A percentile compares a stretch with the other conserved stretches of the same genome.
These are phyloP conservation scores for Procambarus virginalis DNA, from an alignment of 1,140 invertebrate genomes.

Conservation along the genomic window DNA sequence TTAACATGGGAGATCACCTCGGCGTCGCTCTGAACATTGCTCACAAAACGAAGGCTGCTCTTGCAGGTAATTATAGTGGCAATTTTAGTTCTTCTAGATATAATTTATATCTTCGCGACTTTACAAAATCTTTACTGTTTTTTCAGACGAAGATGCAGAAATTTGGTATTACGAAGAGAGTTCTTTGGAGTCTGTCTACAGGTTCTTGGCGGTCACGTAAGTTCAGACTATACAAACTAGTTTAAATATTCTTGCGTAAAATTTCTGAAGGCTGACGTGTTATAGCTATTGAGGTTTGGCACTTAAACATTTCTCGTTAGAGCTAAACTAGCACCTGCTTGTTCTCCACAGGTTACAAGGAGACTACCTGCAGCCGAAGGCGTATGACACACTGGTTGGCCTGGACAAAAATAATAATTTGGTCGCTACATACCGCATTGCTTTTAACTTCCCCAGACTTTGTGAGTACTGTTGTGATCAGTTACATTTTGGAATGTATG, in stretches of 20 bases:
- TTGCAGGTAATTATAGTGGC: neutral
- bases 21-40: neutral
- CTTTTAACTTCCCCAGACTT: neutral
- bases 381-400: constrained; percentile 4
- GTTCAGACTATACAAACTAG: neutral
- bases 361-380: neutral
- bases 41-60: neutral
- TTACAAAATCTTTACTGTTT: neutral
- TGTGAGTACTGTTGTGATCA: constrained; percentile 5
- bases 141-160: constrained; percentile 17
- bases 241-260: neutral
- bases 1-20: constrained; percentile 17
- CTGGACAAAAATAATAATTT: neutral
- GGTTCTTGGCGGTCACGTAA: constrained; percentile 19
- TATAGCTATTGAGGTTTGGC: neutral
- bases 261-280: neutral
- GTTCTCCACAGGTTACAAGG: neutral
- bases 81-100: too few species aligned
- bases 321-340: too few species aligned
- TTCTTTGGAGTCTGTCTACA: neutral
- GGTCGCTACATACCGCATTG: constrained; percentile 18
- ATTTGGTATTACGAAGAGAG: constrained; percentile 34
- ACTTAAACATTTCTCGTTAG: neutral
- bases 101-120: too few species aligned
- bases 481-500: neutral